Conservation (phyloP, 2,113 vertebrate genomes). For the Indri indri region DNA sequence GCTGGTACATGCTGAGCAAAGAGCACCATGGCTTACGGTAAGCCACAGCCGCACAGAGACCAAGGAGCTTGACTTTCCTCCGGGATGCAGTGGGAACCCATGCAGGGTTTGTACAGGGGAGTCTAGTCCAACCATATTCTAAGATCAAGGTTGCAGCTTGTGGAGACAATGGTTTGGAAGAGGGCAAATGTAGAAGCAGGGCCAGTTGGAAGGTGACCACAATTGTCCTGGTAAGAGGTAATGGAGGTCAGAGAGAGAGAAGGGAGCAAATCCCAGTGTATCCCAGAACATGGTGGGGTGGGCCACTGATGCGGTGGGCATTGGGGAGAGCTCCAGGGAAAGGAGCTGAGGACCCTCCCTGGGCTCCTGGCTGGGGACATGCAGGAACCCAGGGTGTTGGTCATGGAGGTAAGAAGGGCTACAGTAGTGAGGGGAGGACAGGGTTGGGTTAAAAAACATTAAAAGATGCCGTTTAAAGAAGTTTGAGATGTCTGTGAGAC, state of each 20-base stretch:
- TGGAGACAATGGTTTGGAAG: neutral
- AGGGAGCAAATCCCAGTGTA: no score
- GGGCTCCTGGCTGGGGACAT: neutral
- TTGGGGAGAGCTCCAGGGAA: no score
- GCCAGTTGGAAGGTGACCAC: neutral
- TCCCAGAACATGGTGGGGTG: fast-evolving
- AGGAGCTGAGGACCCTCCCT: neutral
- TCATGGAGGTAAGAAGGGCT: neutral
- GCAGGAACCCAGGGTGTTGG: neutral
- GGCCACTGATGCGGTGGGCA: fast-evolving
- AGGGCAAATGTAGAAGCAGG: neutral
- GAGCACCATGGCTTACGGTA: neutral
- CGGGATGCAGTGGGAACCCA: neutral
- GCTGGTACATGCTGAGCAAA: neutral
- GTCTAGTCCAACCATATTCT: neutral
- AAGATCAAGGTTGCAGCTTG: neutral
- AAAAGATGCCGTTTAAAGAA: neutral
- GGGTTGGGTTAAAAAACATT: neutral
- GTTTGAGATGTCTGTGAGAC: neutral
- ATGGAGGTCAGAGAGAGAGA: neutral
- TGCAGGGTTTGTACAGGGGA: neutral
- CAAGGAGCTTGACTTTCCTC: neutral
- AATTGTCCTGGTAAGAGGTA: neutral
- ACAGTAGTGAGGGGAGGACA: fast-evolving
- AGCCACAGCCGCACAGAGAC: fast-evolving